Conservation (phyloP, 2,797 vertebrate genomes). For the Podarcis siculus region DNA sequence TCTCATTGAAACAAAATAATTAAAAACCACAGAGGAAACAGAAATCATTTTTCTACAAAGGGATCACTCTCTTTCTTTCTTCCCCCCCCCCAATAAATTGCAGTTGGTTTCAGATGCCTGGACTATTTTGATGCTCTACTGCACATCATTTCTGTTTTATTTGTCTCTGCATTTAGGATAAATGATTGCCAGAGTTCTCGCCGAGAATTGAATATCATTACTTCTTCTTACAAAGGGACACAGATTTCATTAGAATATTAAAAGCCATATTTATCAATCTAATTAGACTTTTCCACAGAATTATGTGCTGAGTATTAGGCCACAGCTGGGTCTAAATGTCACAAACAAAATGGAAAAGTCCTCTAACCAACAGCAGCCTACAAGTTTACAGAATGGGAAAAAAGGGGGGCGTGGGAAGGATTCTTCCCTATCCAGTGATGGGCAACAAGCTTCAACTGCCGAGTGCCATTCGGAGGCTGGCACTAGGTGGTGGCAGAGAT, state of each 20-base stretch:
- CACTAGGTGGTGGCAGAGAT: too few relatives aligned
- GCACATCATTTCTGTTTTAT: slow-evolving; percentile 30
- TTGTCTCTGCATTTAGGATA: slow-evolving; percentile 21
- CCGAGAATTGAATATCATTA: not conserved
- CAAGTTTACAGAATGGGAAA: not conserved
- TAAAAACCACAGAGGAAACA: slow-evolving; percentile 15
- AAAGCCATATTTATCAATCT: not conserved
- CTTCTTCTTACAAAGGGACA: not conserved
- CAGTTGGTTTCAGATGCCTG: slow-evolving; percentile 2
- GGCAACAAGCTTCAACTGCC: too few relatives aligned
- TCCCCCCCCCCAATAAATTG: not conserved
- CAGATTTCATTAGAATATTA: not conserved
- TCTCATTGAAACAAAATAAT: not conserved
- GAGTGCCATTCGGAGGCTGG: too few relatives aligned
- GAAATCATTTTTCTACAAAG: not conserved
- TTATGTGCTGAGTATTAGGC: not conserved
- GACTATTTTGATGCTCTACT: not conserved
- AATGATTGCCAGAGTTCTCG: slow-evolving; percentile 45
- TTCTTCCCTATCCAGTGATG: too few relatives aligned
- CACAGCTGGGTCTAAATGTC: not conserved
- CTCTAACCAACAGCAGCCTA: not conserved
- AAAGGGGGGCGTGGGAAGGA: not conserved
- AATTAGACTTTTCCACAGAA: not conserved
- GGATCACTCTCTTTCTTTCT: not conserved
- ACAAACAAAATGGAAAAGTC: not conserved